phyloP scores from a whole-genome alignment of 2,797 vertebrate species.

The Melopsittacus undulatus region DNA sequence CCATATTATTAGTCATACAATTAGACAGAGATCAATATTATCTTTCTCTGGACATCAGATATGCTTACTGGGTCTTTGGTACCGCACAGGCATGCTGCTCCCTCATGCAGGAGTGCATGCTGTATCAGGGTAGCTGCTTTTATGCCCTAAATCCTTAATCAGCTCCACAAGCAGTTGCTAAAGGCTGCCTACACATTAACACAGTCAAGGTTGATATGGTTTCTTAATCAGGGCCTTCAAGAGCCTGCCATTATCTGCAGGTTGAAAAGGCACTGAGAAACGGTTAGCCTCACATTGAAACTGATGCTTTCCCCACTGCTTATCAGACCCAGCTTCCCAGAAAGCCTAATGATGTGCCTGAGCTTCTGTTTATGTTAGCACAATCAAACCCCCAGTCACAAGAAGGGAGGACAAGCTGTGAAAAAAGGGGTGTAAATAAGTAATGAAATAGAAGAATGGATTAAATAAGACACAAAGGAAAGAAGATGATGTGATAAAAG shows the following conservation, averaged over 20 bases:
- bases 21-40: not conserved
- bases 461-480: not conserved
- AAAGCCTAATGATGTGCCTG: not conserved
- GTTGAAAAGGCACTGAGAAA: not conserved
- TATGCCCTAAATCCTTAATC: not conserved
- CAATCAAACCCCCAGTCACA: not conserved
- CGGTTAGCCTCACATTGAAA: not conserved
- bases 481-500: not conserved
- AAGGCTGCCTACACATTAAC: not conserved
- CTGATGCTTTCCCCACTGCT: not conserved
- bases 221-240: not conserved
- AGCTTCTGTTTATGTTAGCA: not conserved
- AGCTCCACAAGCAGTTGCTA: not conserved
- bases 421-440: not conserved
- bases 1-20: not conserved
- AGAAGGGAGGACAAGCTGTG: not conserved
- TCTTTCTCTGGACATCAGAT: not conserved
- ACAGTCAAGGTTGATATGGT: not conserved
- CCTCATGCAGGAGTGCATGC: not conserved
- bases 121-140: not conserved
- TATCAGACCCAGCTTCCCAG: not conserved
- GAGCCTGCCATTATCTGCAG: not conserved
- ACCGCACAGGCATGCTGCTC: not conserved
- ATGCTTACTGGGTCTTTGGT: not conserved
- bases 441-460: not conserved